Conservation (phyloP, 2,797 vertebrate species). For the Hydrocynus forskahlii region DNA sequence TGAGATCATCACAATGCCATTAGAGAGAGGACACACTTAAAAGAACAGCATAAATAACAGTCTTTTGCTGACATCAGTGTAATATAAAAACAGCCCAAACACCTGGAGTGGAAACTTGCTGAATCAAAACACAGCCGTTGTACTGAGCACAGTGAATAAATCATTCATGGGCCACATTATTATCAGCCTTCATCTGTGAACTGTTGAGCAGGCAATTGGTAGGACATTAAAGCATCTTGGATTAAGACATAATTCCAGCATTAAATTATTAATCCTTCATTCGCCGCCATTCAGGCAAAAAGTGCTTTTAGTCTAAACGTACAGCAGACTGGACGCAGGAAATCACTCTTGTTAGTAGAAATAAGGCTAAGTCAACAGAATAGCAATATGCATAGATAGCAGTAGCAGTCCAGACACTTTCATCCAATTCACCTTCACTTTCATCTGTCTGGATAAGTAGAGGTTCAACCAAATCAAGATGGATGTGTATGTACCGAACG, state of each 20-base stretch:
- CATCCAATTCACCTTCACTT: not conserved
- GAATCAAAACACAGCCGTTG: not conserved
- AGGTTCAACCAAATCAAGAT: constrained; percentile 13
- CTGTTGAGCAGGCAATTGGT: constrained; percentile 6
- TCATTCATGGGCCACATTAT: not conserved
- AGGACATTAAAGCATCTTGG: not conserved
- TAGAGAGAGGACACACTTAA: not conserved
- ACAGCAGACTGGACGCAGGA: not conserved
- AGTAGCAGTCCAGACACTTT: not conserved
- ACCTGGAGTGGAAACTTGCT: not conserved
- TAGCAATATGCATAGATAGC: not conserved
- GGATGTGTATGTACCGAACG: not conserved
- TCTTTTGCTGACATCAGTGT: not conserved
- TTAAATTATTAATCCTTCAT: constrained; percentile 54
- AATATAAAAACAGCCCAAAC: constrained; percentile 1
- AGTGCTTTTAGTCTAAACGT: constrained; percentile 67
- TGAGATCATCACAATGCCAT: not conserved
- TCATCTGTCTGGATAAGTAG: not conserved
- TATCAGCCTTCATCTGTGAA: constrained; percentile 16
- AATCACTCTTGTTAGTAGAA: too few relatives aligned
- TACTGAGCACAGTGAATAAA: not conserved
- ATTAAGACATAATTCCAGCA: constrained; percentile 34
- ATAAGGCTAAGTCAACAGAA: not conserved
- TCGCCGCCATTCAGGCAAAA: constrained; percentile 31
- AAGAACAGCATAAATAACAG: not conserved